phyloP scores from a whole-genome alignment of 2,797 vertebrate genomes.

The Neomorphus geoffroyi region DNA sequence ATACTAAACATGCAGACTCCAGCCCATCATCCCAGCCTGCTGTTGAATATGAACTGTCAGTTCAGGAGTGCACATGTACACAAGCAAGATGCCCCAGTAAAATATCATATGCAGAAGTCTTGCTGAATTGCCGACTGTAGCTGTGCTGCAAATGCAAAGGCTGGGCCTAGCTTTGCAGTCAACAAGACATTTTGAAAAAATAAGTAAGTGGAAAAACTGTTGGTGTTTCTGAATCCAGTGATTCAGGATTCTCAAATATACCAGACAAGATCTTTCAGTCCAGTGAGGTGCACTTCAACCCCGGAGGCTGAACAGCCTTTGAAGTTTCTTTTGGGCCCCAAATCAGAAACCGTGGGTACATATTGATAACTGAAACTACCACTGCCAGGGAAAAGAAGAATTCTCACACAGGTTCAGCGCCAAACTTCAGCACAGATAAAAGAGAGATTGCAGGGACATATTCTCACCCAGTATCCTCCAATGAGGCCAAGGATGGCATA shows the following conservation, averaged over 20 bases:
- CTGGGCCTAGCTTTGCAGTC: neutral
- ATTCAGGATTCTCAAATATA: neutral
- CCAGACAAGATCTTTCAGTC: neutral
- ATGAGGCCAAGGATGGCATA: neutral
- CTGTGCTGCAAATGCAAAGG: neutral
- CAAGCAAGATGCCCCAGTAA: neutral
- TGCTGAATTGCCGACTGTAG: neutral
- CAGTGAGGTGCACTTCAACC: neutral
- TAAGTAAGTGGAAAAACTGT: neutral
- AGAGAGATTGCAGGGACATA: neutral
- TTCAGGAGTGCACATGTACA: neutral
- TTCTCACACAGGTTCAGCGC: neutral
- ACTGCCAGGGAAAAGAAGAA: too few species aligned
- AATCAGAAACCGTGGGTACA: neutral
- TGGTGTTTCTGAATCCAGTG: neutral
- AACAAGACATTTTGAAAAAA: neutral
- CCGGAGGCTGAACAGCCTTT: neutral
- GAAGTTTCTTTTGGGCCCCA: neutral
- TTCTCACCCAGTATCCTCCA: neutral
- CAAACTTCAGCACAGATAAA: neutral
- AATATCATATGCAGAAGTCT: neutral
- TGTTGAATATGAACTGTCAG: neutral
- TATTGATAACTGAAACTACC: neutral
- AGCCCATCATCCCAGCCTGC: neutral
- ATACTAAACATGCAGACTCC: neutral